Conservation (phyloP, 2,888 invertebrate genomes). For the Stegophylla sp. region DNA sequence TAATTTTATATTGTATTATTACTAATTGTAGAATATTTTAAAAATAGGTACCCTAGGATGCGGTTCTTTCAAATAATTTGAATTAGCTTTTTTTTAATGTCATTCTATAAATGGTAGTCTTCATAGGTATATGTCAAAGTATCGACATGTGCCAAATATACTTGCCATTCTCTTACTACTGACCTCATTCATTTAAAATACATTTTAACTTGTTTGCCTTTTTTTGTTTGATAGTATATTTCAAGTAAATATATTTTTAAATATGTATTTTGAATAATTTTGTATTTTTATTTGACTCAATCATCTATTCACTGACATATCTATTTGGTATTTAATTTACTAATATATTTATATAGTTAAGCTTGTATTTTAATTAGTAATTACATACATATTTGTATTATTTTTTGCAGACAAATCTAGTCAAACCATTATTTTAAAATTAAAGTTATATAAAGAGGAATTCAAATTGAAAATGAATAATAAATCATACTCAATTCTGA, state of each 20-base stretch:
- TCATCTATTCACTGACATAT: not conserved
- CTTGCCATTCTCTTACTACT: slow-evolving; percentile 40
- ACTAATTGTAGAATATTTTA: not conserved
- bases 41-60: not conserved
- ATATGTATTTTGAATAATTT: not conserved
- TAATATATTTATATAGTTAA: not conserved
- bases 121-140: slow-evolving; percentile 26
- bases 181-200: slow-evolving; percentile 47
- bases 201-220: not conserved
- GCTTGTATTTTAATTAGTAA: not conserved
- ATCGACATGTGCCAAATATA: slow-evolving; percentile 47
- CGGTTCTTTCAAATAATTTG: slow-evolving; percentile 17
- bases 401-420: slow-evolving; percentile 21
- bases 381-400: not conserved
- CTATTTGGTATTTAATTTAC: not conserved
- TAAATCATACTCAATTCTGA: slow-evolving; percentile 41
- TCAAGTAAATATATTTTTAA: slow-evolving; percentile 1
- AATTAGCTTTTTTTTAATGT: slow-evolving; percentile 51
- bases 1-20: not conserved
- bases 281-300: not conserved
- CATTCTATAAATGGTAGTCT: slow-evolving; percentile 51
- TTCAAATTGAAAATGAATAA: slow-evolving; percentile 44
- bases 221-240: not conserved
- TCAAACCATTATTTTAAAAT: slow-evolving; percentile 5
- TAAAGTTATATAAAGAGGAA: no score